These are phyloP conservation scores for Poecilus cupreus DNA, from an alignment of 2,888 invertebrate species.

Conservation along the genomic window DNA sequence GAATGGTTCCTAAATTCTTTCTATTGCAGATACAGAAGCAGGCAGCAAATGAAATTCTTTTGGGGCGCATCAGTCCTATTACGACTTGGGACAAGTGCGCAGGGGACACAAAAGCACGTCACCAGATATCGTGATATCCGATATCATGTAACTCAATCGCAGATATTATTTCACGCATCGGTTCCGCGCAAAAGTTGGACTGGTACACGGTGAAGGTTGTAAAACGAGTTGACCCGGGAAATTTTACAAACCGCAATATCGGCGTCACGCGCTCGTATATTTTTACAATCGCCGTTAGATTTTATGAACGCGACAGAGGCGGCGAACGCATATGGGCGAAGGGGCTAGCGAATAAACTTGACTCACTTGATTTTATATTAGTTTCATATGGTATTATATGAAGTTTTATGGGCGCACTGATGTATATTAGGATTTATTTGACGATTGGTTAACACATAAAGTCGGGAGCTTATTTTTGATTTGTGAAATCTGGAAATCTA, in stretches of 20 bases:
- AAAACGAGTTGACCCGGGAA: slow-evolving; percentile 54
- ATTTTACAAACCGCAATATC: slow-evolving; percentile 59
- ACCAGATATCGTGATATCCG: not conserved
- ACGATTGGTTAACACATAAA: slow-evolving; percentile 12
- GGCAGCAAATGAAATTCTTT: too few species aligned
- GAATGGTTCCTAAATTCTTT: too few species aligned
- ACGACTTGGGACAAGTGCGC: too few species aligned
- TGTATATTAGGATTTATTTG: not conserved
- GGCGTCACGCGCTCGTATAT: slow-evolving; percentile 52
- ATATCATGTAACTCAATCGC: slow-evolving; percentile 41
- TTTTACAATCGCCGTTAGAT: slow-evolving; percentile 57
- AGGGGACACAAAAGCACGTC: not conserved
- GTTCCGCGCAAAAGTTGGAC: not conserved
- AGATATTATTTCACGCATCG: slow-evolving; percentile 53
- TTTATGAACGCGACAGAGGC: slow-evolving; percentile 50
- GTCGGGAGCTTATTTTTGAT: not conserved
- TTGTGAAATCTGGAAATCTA: slow-evolving; percentile 6
- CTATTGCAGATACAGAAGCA: too few species aligned
- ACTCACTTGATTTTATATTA: slow-evolving; percentile 22
- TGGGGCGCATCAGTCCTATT: too few species aligned
- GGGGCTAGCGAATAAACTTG: not conserved
- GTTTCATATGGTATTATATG: slow-evolving; percentile 29
- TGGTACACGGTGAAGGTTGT: not conserved
- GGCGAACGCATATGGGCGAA: slow-evolving; percentile 34
- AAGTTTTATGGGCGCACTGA: not conserved